A percentile compares a stretch with the other conserved stretches of the same genome.
phyloP scores from a whole-genome alignment of 2,888 invertebrate genomes.

The Strigamia crassipes region DNA sequence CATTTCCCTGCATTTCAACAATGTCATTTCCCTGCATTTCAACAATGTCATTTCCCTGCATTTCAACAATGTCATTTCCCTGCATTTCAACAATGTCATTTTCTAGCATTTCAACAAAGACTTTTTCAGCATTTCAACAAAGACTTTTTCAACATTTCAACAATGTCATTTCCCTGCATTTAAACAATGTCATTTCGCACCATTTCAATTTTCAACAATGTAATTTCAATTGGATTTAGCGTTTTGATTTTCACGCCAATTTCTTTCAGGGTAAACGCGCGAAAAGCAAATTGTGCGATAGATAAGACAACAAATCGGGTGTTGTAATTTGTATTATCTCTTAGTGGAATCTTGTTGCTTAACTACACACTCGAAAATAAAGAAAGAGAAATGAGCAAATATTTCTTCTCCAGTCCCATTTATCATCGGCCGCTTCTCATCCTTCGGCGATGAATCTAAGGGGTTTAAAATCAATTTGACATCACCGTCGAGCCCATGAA shows the following conservation, averaged over 20 bases:
- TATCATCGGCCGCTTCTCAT: constrained; percentile 19
- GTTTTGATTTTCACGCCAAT: neutral
- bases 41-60: too few species aligned
- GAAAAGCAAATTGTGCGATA: constrained; percentile 15
- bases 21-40: too few species aligned
- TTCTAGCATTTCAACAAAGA: too few species aligned
- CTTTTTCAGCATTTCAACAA: too few species aligned
- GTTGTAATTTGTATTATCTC: constrained; percentile 23
- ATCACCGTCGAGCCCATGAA: constrained; percentile 3
- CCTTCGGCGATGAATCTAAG: neutral
- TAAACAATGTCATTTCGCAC: too few species aligned
- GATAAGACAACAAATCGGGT: constrained; percentile 29
- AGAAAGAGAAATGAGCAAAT: constrained; percentile 39
- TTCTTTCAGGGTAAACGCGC: neutral
- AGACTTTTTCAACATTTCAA: too few species aligned
- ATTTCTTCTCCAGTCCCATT: constrained; percentile 17
- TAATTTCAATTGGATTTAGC: neutral
- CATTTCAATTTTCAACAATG: neutral
- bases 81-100: too few species aligned
- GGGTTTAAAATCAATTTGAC: constrained; percentile 37
- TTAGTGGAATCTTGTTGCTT: neutral
- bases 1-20: too few species aligned
- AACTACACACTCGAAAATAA: constrained; percentile 33
- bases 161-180: too few species aligned
- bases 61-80: too few species aligned